phyloP scores from a whole-genome alignment of 30 jellyfish, hydroid and myxozoan genomes.

The Sanderia malayensis region DNA sequence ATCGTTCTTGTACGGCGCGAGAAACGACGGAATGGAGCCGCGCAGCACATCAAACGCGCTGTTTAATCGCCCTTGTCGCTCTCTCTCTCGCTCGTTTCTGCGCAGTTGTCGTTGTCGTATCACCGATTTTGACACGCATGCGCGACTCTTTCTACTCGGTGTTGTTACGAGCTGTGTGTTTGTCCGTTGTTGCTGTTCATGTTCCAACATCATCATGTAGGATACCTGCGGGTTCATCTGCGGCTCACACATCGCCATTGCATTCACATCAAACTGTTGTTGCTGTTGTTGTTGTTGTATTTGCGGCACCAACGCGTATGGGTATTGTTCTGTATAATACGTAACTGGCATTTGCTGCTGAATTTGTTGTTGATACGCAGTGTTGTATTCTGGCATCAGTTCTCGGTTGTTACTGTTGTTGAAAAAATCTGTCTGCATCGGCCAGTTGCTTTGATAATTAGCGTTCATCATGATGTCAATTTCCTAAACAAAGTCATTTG shows the following conservation, averaged over 20 bases:
- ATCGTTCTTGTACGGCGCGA: slow-evolving; percentile 93
- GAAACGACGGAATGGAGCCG: slow-evolving; percentile 83
- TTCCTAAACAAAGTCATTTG: too few species aligned
- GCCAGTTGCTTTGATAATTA: slow-evolving; percentile 26
- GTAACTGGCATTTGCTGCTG: slow-evolving; percentile 12
- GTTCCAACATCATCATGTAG: neutral
- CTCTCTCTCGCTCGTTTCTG: slow-evolving; percentile 97
- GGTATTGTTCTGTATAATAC: slow-evolving; percentile 23
- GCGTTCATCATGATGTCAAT: slow-evolving; percentile 53
- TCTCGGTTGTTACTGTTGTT: slow-evolving; percentile 16
- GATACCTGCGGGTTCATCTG: neutral
- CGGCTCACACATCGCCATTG: neutral
- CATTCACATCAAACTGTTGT: neutral
- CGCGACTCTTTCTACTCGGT: slow-evolving; percentile 9
- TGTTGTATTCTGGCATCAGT: neutral
- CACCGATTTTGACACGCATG: slow-evolving; percentile 36
- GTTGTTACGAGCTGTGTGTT: slow-evolving; percentile 25
- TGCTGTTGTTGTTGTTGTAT: neutral
- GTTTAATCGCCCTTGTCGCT: slow-evolving; percentile 91
- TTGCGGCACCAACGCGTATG: neutral
- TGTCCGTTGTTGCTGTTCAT: slow-evolving; percentile 9
- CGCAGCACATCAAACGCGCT: slow-evolving; percentile 97
- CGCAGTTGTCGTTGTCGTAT: slow-evolving; percentile 88
- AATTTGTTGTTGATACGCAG: slow-evolving; percentile 11
- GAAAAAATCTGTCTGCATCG: slow-evolving; percentile 6